Evolutionary conservation across 1,140 invertebrate genomes (phyloP).

Genomic region (Yoshiicerus persimilis): DNA sequence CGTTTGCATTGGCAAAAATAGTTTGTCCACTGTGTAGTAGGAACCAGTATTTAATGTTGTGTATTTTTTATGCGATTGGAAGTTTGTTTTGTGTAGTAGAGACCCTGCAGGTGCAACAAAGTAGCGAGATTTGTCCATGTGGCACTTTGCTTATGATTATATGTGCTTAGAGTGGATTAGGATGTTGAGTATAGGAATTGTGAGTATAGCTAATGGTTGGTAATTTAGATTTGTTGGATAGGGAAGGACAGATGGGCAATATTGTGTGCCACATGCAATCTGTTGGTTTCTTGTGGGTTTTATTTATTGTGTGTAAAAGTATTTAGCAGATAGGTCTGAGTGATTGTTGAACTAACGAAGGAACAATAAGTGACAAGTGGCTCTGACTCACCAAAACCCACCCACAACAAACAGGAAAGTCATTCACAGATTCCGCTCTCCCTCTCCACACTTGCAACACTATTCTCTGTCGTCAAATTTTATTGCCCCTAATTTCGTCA

Average conservation of each 20-base stretch:
- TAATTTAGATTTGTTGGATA: background rate
- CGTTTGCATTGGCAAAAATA: too few relatives aligned
- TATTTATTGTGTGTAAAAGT: background rate
- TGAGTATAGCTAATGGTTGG: too few relatives aligned
- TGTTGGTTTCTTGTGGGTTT: background rate
- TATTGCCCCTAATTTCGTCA: background rate
- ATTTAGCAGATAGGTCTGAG: background rate
- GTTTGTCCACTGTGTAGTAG: too few relatives aligned
- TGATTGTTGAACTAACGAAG: background rate
- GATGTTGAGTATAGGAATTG: too few relatives aligned
- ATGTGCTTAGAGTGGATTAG: too few relatives aligned
- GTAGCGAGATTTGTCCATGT: background rate
- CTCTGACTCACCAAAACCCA: background rate
- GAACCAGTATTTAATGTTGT: too few relatives aligned
- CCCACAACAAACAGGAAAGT: background rate
- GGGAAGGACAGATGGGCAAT: background rate
- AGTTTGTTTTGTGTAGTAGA: too few relatives aligned
- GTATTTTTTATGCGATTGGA: background rate
- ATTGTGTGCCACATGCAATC: background rate
- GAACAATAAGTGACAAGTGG: background rate
- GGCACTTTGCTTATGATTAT: background rate
- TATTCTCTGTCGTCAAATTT: background rate
- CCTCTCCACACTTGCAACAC: background rate
- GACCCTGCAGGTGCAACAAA: background rate
- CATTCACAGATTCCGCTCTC: background rate